These are phyloP conservation scores for Lymantria dispar DNA, from an alignment of 2,888 invertebrate genomes.

Conservation along the genomic window DNA sequence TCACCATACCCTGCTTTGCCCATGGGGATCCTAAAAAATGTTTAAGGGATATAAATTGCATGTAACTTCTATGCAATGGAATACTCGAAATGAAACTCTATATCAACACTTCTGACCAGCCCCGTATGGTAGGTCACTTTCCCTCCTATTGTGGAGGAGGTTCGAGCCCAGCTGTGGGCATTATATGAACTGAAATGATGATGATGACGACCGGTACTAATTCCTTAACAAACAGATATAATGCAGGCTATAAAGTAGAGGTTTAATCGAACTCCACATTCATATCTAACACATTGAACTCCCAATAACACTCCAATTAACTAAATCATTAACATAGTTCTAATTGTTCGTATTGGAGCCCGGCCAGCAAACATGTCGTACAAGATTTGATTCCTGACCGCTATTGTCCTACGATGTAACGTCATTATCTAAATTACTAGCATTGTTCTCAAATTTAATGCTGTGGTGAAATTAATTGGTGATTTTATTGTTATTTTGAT, in stretches of 20 bases:
- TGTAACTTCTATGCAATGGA: too few species aligned
- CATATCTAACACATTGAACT: not conserved
- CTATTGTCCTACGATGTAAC: slow-evolving; percentile 6
- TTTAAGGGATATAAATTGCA: too few species aligned
- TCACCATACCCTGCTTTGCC: too few species aligned
- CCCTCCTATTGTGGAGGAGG: too few species aligned
- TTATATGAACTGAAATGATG: too few species aligned
- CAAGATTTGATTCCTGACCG: slow-evolving; percentile 27
- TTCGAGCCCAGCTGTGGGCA: too few species aligned
- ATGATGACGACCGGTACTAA: too few species aligned
- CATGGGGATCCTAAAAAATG: too few species aligned
- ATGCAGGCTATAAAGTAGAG: not conserved
- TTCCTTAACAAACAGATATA: too few species aligned
- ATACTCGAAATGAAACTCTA: too few species aligned
- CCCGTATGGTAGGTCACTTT: too few species aligned
- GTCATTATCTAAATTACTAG: slow-evolving; percentile 5
- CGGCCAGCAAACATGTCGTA: slow-evolving; percentile 28
- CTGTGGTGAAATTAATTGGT: slow-evolving; percentile 1
- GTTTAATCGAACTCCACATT: not conserved
- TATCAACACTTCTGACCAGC: too few species aligned
- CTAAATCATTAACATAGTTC: slow-evolving; percentile 18
- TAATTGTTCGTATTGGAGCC: slow-evolving; percentile 27
- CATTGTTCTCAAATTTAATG: slow-evolving; percentile 6
- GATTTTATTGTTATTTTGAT: not conserved
- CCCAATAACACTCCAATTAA: slow-evolving; percentile 25